Base-by-base conservation (phyloP, 2,888 invertebrate species). In the Orthonevra nobilis region DNA sequence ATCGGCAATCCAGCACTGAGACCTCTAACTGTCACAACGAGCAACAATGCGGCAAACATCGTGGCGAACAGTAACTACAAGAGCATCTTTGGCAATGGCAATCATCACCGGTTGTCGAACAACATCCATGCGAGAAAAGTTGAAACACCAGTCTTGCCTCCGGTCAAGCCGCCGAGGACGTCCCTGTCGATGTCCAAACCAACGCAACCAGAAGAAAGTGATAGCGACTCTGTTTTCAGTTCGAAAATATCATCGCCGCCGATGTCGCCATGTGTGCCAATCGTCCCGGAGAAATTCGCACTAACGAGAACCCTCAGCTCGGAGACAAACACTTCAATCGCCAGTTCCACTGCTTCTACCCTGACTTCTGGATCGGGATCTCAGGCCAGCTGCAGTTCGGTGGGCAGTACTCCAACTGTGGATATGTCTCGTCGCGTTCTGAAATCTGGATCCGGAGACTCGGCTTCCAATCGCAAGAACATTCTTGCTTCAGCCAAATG, bases 181-280 rank as follows among this genome's bases (percentile, higher is more conserved):
- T 89, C 89, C 0, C 83, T 89, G 28, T 85, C 84, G 58, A 82
- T 86, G 12, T 79, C 61, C 40, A 83, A 79, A 20, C 83, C 83
- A 3, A 81, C 83, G 3, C 83, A 83, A 4, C 83, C 82, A 10
- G 63, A 83, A 19, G 88, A 88, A 72, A 88, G 89, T 81, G 96
- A 96, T 86, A 95, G 95, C 84, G 96, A 96, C 87, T 96, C 96
- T 20, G 96, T 96, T 2, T 94, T 96, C 86, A 96, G 96, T 86
- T 94, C 94, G 46, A 94, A 94, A 82, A 93, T 95, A 58, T 95
- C 95, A 40, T 95, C 96, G 19, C 95, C 93, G 1, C 92, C 93
- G 2, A 90, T 91, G 81, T 93, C 95, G 0, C 94, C 84, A 86
- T 90, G 89, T 44, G 85, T 90, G 82, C 86, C 89, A n/a, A 90